Base-by-base conservation (phyloP, 1,140 invertebrate species). In the Branchinecta lindahli region DNA sequence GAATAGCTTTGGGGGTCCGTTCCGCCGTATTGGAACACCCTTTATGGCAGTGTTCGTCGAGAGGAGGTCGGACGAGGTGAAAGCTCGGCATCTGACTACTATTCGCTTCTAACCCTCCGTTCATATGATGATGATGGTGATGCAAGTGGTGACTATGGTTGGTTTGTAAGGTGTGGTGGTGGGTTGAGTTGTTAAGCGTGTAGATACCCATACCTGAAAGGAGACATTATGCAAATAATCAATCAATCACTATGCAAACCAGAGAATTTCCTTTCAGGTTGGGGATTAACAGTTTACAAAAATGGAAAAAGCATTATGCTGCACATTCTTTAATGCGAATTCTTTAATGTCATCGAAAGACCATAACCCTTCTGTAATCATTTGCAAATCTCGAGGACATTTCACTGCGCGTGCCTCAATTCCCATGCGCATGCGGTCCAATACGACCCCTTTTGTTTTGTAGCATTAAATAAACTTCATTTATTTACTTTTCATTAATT, bases 1-100 rank as follows among this genome's bases (percentile, higher is more conserved):
- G 92, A 74, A 96, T 95, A 8, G 90, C 90, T 84, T 93, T 94
- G 77, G 92, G 91, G 20, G 87, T 88, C 76, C 92, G 89, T 66
- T 81, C 71, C 68, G 70, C 61, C 9, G 66, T 66, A 15, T 66
- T 66, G 46, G 66, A 46, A 18, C 65, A 68, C 73, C 72, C 68
- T 73, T 66, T 46, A 70, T 66, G 44, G 33, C 52, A 46, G n/a
- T 69, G 45, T 61, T 70, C 70, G 21, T 91, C 88, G 72, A 91
- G 88, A 44, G 89, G 81, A 7, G 90, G 89, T 79, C 89, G 91
- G 0, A 94, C 86, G 71, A 94, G 81, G 78, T 95, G 91, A 80
- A 89, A 94, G 45, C 88, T 80, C 74, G 86, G 84, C 61, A 85
- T 69, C 20, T 52, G n/a, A 20, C 71, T 69, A 61, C 68, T 72